phyloP scores from a whole-genome alignment of 2,888 invertebrate genomes.

The Scrobipalpa costella region DNA sequence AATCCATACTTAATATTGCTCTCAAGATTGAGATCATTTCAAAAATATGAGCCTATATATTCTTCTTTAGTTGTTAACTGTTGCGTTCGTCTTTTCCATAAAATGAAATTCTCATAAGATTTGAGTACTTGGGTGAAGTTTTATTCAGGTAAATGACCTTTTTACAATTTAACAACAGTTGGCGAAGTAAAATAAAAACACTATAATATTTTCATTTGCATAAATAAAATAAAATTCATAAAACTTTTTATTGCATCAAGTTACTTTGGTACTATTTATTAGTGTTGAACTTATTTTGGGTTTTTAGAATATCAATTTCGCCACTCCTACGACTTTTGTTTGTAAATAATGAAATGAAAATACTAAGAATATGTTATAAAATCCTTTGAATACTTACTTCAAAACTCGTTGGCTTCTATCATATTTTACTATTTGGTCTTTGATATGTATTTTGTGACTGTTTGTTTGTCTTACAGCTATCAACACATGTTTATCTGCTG shows the following conservation, averaged over 20 bases:
- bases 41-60: too few species aligned
- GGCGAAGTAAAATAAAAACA: not conserved
- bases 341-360: not conserved
- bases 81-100: too few species aligned
- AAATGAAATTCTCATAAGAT: too few species aligned
- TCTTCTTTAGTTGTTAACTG: too few species aligned
- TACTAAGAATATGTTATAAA: not conserved
- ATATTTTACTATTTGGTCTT: constrained; percentile 88
- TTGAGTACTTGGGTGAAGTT: not conserved
- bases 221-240: not conserved
- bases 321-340: not conserved
- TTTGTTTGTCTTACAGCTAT: constrained; percentile 88
- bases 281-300: not conserved
- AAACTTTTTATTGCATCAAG: not conserved
- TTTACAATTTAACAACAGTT: not conserved
- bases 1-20: too few species aligned
- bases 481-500: constrained; percentile 87
- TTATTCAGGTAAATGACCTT: too few species aligned
- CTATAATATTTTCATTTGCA: too few species aligned
- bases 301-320: not conserved
- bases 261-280: not conserved
- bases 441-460: constrained; percentile 89
- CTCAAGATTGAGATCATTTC: too few species aligned
- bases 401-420: constrained; percentile 88
- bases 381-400: constrained; percentile 77